Conservation (phyloP, 2,113 vertebrate species). For the Sialia sialis region DNA sequence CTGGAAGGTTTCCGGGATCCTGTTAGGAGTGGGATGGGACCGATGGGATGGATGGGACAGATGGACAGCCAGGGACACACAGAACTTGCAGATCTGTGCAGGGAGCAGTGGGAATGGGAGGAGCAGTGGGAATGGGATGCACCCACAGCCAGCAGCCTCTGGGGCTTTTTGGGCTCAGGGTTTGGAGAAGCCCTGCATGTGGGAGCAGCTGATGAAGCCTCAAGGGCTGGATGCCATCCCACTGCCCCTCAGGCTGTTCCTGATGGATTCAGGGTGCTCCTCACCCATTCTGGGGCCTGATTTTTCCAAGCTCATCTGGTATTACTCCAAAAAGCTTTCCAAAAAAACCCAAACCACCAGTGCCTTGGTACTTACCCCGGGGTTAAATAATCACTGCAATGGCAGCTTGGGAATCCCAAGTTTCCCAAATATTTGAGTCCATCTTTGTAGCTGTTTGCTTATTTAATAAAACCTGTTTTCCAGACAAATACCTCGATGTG, state of each 20-base stretch:
- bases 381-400: background rate
- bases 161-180: background rate
- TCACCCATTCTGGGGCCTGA: background rate
- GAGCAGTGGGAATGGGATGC: background rate
- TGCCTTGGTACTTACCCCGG: background rate
- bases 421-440: background rate
- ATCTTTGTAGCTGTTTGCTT: background rate
- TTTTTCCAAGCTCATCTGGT: background rate
- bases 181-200: background rate
- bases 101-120: background rate
- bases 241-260: background rate
- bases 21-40: background rate
- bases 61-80: background rate
- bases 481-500: background rate
- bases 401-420: background rate
- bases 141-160: background rate
- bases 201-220: background rate
- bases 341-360: background rate
- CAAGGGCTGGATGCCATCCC: background rate
- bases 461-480: conserved; percentile 1
- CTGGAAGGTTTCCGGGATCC: background rate
- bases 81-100: background rate
- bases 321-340: background rate
- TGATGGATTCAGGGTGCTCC: background rate
- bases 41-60: background rate